Conservation (phyloP, 1,140 invertebrate genomes). For the Drosophila guanche region DNA sequence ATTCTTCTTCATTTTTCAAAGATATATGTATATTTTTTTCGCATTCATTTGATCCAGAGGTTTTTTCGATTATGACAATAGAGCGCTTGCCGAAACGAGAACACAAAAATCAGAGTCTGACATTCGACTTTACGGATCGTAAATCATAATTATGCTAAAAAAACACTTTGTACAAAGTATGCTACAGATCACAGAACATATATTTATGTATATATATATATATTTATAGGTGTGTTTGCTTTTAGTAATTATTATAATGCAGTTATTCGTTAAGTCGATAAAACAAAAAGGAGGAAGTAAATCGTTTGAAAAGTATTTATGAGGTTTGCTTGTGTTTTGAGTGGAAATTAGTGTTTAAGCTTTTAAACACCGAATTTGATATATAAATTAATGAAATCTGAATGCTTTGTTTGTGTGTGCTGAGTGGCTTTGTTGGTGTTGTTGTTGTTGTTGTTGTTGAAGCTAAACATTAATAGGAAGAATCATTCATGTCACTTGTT, state of each 20-base stretch:
- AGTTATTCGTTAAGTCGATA: constrained; percentile 54
- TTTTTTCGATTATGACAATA: constrained; percentile 44
- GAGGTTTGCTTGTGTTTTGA: constrained; percentile 56
- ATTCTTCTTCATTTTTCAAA: constrained; percentile 24
- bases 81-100: constrained; percentile 39
- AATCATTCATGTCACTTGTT: constrained; percentile 46
- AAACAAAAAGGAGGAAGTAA: constrained; percentile 58
- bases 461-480: constrained; percentile 76
- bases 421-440: constrained; percentile 46
- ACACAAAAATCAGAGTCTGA: constrained; percentile 39
- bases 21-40: constrained; percentile 42
- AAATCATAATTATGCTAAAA: constrained; percentile 79
- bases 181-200: constrained; percentile 83
- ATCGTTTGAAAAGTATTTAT: constrained; percentile 50
- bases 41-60: constrained; percentile 38
- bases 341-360: constrained; percentile 62
- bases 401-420: constrained; percentile 37
- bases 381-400: constrained; percentile 68
- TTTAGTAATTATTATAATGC: constrained; percentile 59
- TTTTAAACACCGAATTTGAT: constrained; percentile 46
- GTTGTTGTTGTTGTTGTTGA: constrained; percentile 38
- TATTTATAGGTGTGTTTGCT: constrained; percentile 60
- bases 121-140: constrained; percentile 33
- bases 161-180: constrained; percentile 83
- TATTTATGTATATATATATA: constrained; percentile 66